Conservation (phyloP, 2,888 invertebrate genomes). For the Euclidia mi region DNA sequence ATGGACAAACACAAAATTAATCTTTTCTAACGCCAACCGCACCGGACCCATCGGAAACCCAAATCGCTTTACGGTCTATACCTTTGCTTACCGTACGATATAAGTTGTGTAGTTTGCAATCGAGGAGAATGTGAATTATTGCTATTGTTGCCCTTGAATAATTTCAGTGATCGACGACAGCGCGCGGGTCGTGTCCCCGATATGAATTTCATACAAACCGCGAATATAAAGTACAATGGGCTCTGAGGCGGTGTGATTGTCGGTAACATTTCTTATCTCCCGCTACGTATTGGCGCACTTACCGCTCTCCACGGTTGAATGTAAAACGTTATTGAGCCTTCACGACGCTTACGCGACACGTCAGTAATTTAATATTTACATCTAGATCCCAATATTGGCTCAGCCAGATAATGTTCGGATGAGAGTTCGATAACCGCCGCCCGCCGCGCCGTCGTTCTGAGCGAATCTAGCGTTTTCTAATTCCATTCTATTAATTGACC, state of each 20-base stretch:
- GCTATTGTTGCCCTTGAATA: conserved; percentile 61
- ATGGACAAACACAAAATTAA: conserved; percentile 55
- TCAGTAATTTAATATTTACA: conserved; percentile 71
- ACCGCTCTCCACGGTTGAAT: conserved; percentile 71
- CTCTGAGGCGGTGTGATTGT: conserved; percentile 69
- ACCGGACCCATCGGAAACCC: conserved; percentile 46
- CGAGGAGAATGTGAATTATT: conserved; percentile 54
- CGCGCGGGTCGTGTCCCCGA: conserved; percentile 47
- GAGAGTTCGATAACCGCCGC: conserved; percentile 27
- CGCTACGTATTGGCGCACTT: conserved; percentile 77
- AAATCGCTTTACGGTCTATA: conserved; percentile 52
- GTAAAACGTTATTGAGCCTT: conserved; percentile 80
- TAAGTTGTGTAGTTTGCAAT: conserved; percentile 13
- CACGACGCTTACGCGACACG: conserved; percentile 66
- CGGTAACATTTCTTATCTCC: conserved; percentile 81
- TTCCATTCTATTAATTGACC: conserved; percentile 26
- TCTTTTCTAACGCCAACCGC: conserved; percentile 49
- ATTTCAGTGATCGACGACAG: conserved; percentile 51
- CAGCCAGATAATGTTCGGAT: conserved; percentile 35
- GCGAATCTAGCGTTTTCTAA: conserved; percentile 27
- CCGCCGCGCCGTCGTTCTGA: conserved; percentile 8
- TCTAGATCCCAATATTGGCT: conserved; percentile 58
- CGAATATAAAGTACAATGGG: conserved; percentile 69
- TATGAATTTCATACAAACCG: conserved; percentile 72
- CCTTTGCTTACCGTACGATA: conserved; percentile 26